phyloP scores from a whole-genome alignment of 2,113 vertebrate species.

The Mellivora capensis region DNA sequence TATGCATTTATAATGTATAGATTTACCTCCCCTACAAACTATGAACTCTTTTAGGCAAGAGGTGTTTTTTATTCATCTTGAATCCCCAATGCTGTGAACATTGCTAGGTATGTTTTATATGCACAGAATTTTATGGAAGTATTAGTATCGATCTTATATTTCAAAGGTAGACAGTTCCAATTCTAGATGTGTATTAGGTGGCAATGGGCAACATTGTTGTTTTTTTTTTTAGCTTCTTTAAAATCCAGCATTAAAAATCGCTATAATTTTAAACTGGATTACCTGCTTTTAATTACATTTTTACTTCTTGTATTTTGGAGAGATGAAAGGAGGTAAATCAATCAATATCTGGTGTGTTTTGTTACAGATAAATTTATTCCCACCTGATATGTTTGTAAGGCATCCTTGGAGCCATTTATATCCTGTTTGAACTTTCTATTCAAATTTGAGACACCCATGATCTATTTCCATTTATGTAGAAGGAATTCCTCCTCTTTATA shows the following conservation, averaged over 20 bases:
- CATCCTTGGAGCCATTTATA: neutral
- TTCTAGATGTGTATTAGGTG: neutral
- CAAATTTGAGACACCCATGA: neutral
- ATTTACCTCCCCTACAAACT: neutral
- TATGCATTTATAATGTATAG: neutral
- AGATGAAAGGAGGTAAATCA: neutral
- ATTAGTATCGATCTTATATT: neutral
- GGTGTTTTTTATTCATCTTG: neutral
- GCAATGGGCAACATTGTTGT: neutral
- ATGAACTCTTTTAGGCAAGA: neutral
- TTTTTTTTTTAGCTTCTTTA: slow-evolving; percentile 31
- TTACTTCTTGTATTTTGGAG: neutral
- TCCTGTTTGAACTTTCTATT: neutral
- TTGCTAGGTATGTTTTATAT: neutral
- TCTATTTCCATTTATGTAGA: neutral
- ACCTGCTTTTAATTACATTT: neutral
- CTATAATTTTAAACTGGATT: neutral
- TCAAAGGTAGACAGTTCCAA: neutral
- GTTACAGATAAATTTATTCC: neutral
- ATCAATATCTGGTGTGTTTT: neutral
- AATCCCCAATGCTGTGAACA: neutral
- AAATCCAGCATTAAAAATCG: neutral
- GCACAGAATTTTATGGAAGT: neutral
- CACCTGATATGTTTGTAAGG: neutral
- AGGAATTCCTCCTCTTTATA: neutral